Base-by-base conservation (phyloP, 1,140 invertebrate genomes). In the Helicoverpa armigera region DNA sequence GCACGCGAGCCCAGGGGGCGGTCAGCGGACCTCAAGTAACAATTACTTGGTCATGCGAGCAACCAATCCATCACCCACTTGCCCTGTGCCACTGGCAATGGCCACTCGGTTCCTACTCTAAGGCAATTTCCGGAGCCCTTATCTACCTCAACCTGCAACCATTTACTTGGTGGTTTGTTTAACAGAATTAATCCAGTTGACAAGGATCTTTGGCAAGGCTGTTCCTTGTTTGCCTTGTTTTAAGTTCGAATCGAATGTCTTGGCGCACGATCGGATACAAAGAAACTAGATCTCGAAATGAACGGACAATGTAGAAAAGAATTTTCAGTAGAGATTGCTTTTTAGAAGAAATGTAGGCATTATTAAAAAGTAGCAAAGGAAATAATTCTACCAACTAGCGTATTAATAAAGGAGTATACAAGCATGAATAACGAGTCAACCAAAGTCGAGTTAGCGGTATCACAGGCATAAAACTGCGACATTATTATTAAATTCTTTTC, bases 1-100 rank as follows among this genome's bases (percentile, higher is more conserved):
- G 83, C 90, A 90, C 90, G 88, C 90, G 83, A 89, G 79, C 70
- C 53, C 63, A 67, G 78, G 76, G 78, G 82, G 84, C 72, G 82
- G 85, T 88, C 83, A 89, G 85, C 85, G 87, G 85, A 87, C 86
- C 88, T 87, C 86, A 93, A 88, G 90, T 91, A 93, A 93, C 91
- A 94, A 94, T 93, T 92, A 93, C 85, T 81, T 86, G 91, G 92
- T 92, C 93, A 94, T 94, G 93, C 93, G 87, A 94, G 87, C 82
- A 70, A 65, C 83, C 90, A 82, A 94, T 94, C 90, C 91, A 94
- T 94, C 92, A 94, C 88, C 90, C 85, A 92, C 91, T 91, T 90
- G 86, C 80, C 82, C 84, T 82, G 85, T 82, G 88, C 88, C 87
- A 86, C 87, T 88, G 85, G 87, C 87, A 87, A 87, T 88, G 88